A percentile compares a stretch with the other conserved stretches of the same genome.
Evolutionary conservation across 1,140 invertebrate genomes (phyloP).

Genomic region (Pogonomyrmex barbatus): DNA sequence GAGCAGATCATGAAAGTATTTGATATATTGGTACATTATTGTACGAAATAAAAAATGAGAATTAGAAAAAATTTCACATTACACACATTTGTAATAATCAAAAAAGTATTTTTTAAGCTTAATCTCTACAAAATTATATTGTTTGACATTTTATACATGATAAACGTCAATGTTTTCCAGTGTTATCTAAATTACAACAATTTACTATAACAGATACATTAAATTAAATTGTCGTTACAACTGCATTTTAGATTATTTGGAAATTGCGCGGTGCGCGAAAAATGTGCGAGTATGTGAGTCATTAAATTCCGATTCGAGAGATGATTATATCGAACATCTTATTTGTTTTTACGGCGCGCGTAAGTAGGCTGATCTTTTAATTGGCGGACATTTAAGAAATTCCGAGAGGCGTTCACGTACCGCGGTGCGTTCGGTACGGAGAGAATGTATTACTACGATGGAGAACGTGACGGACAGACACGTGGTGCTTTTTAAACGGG

Average conservation of each 20-base stretch:
- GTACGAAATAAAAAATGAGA: not conserved
- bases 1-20: not conserved
- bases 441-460: slow-evolving; percentile 18
- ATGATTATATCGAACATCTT: not conserved
- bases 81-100: not conserved
- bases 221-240: not conserved
- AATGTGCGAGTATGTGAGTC: not conserved
- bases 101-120: not conserved
- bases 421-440: not conserved
- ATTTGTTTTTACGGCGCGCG: not conserved
- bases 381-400: slow-evolving; percentile 11
- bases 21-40: not conserved
- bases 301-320: not conserved
- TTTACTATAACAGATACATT: not conserved
- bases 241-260: not conserved
- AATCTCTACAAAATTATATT: not conserved
- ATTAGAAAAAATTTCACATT: not conserved
- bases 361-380: slow-evolving; percentile 17
- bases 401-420: slow-evolving; percentile 17
- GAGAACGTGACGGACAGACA: slow-evolving; percentile 38
- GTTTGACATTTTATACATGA: not conserved
- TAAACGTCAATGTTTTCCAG: not conserved
- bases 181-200: not conserved
- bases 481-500: slow-evolving; percentile 45
- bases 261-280: not conserved